These are phyloP conservation scores for Prunella himalayana DNA, from an alignment of 2,113 vertebrate genomes.

Conservation along the genomic window DNA sequence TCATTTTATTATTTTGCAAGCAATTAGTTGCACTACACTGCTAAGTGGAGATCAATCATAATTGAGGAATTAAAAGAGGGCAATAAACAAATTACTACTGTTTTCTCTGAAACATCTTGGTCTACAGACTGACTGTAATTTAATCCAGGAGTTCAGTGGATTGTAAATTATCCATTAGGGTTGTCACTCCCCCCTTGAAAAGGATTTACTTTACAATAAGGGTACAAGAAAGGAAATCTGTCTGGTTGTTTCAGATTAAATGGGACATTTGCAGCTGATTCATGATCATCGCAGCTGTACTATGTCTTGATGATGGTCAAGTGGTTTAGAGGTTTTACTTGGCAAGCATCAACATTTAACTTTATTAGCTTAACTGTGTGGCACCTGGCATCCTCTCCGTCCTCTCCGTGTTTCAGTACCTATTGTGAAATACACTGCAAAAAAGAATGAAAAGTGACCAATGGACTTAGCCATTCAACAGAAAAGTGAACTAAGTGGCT, in stretches of 20 bases:
- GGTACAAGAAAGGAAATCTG: conserved; percentile 11
- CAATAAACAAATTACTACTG: conserved; percentile 82
- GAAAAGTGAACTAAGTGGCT: neutral
- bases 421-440: neutral
- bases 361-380: neutral
- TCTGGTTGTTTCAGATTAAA: conserved; percentile 18
- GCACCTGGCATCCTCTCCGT: rapidly evolving
- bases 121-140: conserved; percentile 72
- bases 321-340: neutral
- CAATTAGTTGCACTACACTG: conserved; percentile 66
- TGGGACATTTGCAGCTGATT: neutral
- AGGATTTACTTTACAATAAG: conserved; percentile 61
- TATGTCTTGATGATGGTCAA: neutral
- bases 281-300: neutral
- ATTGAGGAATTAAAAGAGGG: conserved; percentile 66
- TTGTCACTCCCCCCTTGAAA: conserved; percentile 61
- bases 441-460: neutral
- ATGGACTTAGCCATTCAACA: neutral
- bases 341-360: neutral
- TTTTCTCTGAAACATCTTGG: conserved; percentile 69
- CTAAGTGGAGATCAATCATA: conserved; percentile 69
- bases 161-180: conserved; percentile 76
- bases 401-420: neutral
- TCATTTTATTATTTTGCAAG: conserved; percentile 49
- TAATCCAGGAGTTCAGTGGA: conserved; percentile 67